Percentiles rank a stretch among this genome's conserved stretches.
These are phyloP conservation scores for Chaitophorus viminalis DNA, from an alignment of 2,888 invertebrate species.

Conservation along the genomic window DNA sequence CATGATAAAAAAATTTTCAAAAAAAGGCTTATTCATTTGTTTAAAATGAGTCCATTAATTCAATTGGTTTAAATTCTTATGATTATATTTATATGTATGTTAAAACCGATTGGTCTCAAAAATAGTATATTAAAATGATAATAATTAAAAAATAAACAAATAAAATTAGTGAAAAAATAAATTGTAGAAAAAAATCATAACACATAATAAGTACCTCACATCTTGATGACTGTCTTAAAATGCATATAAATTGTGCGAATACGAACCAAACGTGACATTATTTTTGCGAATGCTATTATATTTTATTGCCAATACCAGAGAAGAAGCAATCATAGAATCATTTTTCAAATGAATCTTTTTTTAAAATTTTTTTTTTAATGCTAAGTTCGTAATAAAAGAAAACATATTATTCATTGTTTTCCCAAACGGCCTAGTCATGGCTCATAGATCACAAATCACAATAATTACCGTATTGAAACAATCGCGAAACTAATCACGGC, in stretches of 20 bases:
- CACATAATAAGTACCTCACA: not conserved
- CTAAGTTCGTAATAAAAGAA: not conserved
- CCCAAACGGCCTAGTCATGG: constrained; percentile 7
- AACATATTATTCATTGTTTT: not conserved
- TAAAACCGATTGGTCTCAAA: not conserved
- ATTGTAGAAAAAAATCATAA: not conserved
- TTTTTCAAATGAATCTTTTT: not conserved
- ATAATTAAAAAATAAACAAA: not conserved
- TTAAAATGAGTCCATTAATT: not conserved
- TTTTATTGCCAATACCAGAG: not conserved
- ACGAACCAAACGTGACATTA: not conserved
- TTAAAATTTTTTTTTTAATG: not conserved
- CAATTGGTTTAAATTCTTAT: not conserved
- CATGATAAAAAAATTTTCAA: not conserved
- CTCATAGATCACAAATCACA: not conserved
- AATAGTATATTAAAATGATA: not conserved
- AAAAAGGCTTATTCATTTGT: not conserved
- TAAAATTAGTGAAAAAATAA: not conserved
- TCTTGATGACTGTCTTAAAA: not conserved
- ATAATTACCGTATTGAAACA: not conserved
- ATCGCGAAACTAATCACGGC: not conserved
- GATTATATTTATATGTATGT: not conserved
- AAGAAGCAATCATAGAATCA: not conserved
- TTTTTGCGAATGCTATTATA: not conserved
- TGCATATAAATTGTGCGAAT: not conserved